Evolutionary conservation across 1,140 invertebrate genomes (phyloP).

Genomic region (Chelonus insularis): DNA sequence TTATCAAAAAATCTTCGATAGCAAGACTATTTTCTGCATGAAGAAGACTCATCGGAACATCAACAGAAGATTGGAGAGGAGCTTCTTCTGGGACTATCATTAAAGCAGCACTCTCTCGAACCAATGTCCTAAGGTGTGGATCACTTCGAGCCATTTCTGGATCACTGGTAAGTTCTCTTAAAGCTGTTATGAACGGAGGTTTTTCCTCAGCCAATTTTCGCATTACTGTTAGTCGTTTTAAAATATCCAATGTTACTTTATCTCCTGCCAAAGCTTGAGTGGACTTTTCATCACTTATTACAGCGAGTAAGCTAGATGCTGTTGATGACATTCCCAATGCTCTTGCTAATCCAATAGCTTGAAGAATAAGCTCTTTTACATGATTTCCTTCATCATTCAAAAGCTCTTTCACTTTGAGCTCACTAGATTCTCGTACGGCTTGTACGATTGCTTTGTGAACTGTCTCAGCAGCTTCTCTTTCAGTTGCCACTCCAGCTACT

Average conservation of each 20-base stretch:
- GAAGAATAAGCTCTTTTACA: slow-evolving; percentile 62
- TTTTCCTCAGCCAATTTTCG: slow-evolving; percentile 70
- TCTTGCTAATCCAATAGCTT: slow-evolving; percentile 72
- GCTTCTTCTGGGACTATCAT: slow-evolving; percentile 69
- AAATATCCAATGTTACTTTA: slow-evolving; percentile 66
- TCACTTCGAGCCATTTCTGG: slow-evolving; percentile 69
- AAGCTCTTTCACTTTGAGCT: slow-evolving; percentile 60
- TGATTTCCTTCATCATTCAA: slow-evolving; percentile 60
- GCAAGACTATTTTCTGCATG: slow-evolving; percentile 70
- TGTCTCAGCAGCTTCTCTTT: slow-evolving; percentile 65
- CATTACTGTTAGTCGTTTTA: slow-evolving; percentile 74
- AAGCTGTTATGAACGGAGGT: slow-evolving; percentile 64
- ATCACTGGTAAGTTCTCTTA: slow-evolving; percentile 66
- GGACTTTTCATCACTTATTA: slow-evolving; percentile 66
- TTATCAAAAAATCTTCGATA: slow-evolving; percentile 75
- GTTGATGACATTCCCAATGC: slow-evolving; percentile 70
- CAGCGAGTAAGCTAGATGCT: slow-evolving; percentile 63
- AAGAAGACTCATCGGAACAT: slow-evolving; percentile 69
- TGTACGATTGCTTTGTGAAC: slow-evolving; percentile 67
- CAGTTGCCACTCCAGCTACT: slow-evolving; percentile 62
- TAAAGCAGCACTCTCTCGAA: slow-evolving; percentile 71
- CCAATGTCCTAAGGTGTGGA: slow-evolving; percentile 68
- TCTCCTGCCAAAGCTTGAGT: slow-evolving; percentile 65
- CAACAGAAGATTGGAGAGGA: slow-evolving; percentile 66
- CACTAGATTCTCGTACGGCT: slow-evolving; percentile 65